phyloP scores from a whole-genome alignment of 2,888 invertebrate species.

The Drosophila melanocephala region DNA sequence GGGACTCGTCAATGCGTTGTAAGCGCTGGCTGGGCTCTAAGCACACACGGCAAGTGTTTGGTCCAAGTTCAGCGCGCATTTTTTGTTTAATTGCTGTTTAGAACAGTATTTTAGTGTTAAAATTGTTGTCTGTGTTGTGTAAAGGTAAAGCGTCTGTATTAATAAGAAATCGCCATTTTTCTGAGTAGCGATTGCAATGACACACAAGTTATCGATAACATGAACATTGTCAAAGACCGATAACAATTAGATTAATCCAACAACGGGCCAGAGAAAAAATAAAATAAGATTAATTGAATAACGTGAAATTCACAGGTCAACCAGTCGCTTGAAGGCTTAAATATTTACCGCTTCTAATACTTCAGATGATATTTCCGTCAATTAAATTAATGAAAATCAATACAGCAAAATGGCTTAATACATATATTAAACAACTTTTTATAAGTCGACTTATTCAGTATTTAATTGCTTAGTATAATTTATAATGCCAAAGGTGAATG shows the following conservation, averaged over 20 bases:
- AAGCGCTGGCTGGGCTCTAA: conserved; percentile 75
- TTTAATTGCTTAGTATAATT: background rate
- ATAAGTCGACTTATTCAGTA: background rate
- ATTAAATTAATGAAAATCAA: background rate
- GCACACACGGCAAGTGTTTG: conserved; percentile 81
- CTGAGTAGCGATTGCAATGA: conserved; percentile 56
- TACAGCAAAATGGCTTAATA: no score
- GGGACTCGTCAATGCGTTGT: conserved; percentile 78
- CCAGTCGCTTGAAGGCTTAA: background rate
- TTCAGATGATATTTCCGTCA: background rate
- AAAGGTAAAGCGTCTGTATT: conserved; percentile 67
- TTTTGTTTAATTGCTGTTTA: conserved; percentile 44
- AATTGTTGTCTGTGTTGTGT: conserved; percentile 75
- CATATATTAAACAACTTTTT: background rate
- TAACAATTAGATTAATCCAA: conserved; percentile 7
- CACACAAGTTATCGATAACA: conserved; percentile 37
- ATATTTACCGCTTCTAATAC: background rate
- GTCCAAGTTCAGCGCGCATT: conserved; percentile 77
- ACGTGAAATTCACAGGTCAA: background rate
- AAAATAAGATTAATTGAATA: background rate
- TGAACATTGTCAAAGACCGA: conserved; percentile 1
- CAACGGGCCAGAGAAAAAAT: no score
- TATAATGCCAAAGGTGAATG: background rate
- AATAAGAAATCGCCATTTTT: conserved; percentile 69
- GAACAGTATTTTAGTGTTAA: conserved; percentile 76